These are phyloP conservation scores for Sarotherodon lohbergeri DNA, from an alignment of 2,113 vertebrate species.

Conservation along the genomic window DNA sequence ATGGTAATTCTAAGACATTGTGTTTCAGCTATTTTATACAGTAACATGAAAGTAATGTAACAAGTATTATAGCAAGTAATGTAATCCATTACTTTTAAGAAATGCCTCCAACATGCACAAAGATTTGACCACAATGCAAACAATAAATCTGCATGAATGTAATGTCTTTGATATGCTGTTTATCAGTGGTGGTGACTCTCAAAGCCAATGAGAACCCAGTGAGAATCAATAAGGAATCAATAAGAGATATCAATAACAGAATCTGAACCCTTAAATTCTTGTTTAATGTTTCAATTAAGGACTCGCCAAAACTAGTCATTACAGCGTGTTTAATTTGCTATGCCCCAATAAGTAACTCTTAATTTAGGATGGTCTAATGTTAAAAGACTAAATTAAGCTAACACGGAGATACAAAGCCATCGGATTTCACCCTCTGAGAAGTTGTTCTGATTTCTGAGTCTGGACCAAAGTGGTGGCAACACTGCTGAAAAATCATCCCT, in stretches of 20 bases:
- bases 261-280: neutral
- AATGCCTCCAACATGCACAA: neutral
- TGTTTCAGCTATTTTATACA: neutral
- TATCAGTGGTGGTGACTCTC: neutral
- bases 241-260: neutral
- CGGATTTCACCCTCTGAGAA: neutral
- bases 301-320: neutral
- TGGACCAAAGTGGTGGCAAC: neutral
- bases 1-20: neutral
- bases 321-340: neutral
- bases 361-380: neutral
- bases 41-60: neutral
- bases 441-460: neutral
- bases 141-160: neutral
- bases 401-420: neutral
- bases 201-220: neutral
- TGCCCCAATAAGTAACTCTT: neutral
- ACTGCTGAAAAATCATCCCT: neutral
- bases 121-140: neutral
- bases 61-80: neutral
- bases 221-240: neutral
- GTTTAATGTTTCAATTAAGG: accelerated
- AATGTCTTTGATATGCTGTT: neutral
- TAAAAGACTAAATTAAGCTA: neutral
- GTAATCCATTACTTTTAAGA: neutral